A percentile compares a stretch with the other conserved stretches of the same genome.
Conservation (phyloP, 2,113 vertebrate species). For the Egretta garzetta region DNA sequence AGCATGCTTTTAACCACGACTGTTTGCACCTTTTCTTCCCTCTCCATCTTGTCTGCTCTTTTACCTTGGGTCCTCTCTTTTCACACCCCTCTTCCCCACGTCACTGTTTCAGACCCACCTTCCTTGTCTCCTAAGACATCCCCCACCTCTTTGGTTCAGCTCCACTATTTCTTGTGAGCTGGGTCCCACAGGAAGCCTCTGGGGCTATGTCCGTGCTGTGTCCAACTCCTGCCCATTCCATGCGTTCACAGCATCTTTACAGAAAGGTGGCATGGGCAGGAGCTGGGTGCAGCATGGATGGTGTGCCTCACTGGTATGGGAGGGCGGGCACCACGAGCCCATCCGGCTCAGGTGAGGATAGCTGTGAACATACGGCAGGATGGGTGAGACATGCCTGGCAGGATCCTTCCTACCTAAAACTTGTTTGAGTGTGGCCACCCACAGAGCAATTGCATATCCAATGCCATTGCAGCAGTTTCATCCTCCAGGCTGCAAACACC, state of each 20-base stretch:
- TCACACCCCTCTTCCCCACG: background rate
- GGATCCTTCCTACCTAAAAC: background rate
- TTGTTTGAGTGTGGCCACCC: background rate
- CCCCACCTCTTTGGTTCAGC: background rate
- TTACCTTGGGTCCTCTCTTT: background rate
- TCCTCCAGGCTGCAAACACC: background rate
- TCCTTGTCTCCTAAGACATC: background rate
- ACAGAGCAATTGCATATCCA: background rate
- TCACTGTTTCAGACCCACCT: background rate
- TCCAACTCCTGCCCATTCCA: background rate
- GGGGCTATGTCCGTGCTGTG: background rate
- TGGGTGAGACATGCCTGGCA: background rate
- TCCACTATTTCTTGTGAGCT: background rate
- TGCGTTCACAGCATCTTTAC: background rate
- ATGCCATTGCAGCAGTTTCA: background rate
- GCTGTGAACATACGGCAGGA: background rate
- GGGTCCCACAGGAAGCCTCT: background rate
- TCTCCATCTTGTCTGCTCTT: background rate
- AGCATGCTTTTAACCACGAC: background rate
- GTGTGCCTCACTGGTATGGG: background rate
- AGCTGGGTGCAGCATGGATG: rapidly evolving
- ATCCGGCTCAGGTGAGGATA: background rate
- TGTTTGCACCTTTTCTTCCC: background rate
- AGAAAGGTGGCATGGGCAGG: background rate
- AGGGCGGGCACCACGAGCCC: background rate